phyloP scores from a whole-genome alignment of 2,888 invertebrate species.

The Melanophora roralis region DNA sequence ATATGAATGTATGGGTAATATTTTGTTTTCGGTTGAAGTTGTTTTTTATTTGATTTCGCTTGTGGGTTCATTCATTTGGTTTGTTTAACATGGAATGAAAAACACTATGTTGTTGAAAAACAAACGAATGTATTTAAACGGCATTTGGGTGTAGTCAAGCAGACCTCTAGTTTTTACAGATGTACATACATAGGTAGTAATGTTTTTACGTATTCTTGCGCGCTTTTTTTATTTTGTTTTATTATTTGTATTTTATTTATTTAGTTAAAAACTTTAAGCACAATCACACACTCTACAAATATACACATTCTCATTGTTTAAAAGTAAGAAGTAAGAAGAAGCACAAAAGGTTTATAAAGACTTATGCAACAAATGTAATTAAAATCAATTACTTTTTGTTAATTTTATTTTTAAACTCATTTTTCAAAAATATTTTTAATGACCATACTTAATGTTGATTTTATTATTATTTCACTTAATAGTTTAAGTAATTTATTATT shows the following conservation, averaged over 20 bases:
- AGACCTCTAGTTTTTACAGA: too few species aligned
- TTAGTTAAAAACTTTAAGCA: conserved; percentile 34
- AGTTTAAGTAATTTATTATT: conserved; percentile 15
- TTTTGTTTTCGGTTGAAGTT: too few species aligned
- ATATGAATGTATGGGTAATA: too few species aligned
- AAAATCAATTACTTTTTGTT: conserved; percentile 51
- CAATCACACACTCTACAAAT: conserved; percentile 1
- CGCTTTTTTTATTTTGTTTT: conserved; percentile 38
- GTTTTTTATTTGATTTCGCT: too few species aligned
- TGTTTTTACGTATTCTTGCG: conserved; percentile 57
- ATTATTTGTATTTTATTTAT: conserved; percentile 41
- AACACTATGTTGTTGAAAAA: too few species aligned
- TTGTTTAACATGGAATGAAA: too few species aligned
- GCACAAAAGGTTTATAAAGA: conserved; percentile 33
- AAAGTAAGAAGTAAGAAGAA: conserved; percentile 7
- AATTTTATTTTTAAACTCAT: background rate
- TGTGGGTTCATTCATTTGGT: too few species aligned
- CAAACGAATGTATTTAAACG: too few species aligned
- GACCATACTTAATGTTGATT: background rate
- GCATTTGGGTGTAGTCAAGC: too few species aligned
- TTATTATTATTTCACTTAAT: background rate
- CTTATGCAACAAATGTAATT: conserved; percentile 60
- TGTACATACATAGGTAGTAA: too few species aligned
- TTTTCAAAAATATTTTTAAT: too few species aligned
- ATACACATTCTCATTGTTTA: conserved; percentile 25